These are phyloP conservation scores for Platorchestia sp. DNA, from an alignment of 1,140 invertebrate species.

Conservation along the genomic window DNA sequence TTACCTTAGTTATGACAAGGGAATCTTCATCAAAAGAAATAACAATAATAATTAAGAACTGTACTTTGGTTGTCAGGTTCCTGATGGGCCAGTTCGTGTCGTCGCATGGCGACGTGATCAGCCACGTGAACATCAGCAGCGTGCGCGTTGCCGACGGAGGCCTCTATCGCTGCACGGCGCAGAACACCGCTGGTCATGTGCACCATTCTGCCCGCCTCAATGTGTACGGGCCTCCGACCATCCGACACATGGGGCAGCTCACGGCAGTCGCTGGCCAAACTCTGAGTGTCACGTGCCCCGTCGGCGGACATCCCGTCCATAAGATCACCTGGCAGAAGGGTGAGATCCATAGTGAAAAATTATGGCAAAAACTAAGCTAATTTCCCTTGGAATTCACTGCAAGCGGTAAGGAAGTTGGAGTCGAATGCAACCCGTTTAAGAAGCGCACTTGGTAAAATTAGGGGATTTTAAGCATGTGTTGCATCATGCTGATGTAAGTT, in stretches of 20 bases:
- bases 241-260: slow-evolving; percentile 50
- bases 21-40: no score
- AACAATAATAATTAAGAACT: no score
- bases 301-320: slow-evolving; percentile 72
- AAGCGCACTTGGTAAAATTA: no score
- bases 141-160: slow-evolving; percentile 88
- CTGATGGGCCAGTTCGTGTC: slow-evolving; percentile 86
- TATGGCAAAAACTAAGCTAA: neutral
- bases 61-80: slow-evolving; percentile 76
- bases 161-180: slow-evolving; percentile 84
- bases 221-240: slow-evolving; percentile 12
- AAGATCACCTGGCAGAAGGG: slow-evolving; percentile 74
- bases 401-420: neutral
- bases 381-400: neutral
- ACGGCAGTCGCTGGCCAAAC: slow-evolving; percentile 71
- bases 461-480: no score
- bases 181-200: slow-evolving; percentile 83
- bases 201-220: slow-evolving; percentile 83
- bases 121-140: slow-evolving; percentile 87
- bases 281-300: slow-evolving; percentile 72
- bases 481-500: no score
- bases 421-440: neutral
- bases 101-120: slow-evolving; percentile 85
- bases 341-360: slow-evolving; percentile 62
- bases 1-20: no score